phyloP scores from a whole-genome alignment of 1,140 invertebrate genomes.

The Mactra quadrangularis region DNA sequence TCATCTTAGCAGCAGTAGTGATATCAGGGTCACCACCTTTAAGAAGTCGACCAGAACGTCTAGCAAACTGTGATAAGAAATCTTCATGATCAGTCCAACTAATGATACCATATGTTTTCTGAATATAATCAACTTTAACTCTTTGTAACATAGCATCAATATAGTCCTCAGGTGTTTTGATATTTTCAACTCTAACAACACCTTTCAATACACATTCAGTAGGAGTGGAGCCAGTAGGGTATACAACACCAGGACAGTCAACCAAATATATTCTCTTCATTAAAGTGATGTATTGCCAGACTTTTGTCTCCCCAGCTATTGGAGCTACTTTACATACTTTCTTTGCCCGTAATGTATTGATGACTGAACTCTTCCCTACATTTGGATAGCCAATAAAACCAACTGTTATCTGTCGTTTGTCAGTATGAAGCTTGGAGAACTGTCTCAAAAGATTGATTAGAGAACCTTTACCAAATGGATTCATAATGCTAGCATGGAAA shows the following conservation, averaged over 20 bases:
- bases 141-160: conserved; percentile 93
- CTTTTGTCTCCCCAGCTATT: conserved; percentile 99
- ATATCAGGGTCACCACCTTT: conserved; percentile 99
- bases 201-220: conserved; percentile 97
- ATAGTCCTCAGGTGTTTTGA: conserved; percentile 97
- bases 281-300: conserved; percentile 99
- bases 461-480: conserved; percentile 99
- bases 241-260: conserved; percentile 99
- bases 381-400: conserved; percentile 99
- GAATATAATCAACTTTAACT: conserved; percentile 95
- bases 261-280: conserved; percentile 99
- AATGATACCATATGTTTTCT: conserved; percentile 95
- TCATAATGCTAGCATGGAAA: conserved; percentile 98
- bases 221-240: conserved; percentile 94
- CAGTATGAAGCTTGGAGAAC: conserved; percentile 96
- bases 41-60: conserved; percentile 93
- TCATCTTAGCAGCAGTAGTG: conserved; percentile 94
- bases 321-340: conserved; percentile 97
- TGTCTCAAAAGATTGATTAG: conserved; percentile 98
- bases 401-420: conserved; percentile 99
- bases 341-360: conserved; percentile 93
- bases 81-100: conserved; percentile 92
- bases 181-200: conserved; percentile 93
- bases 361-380: conserved; percentile 99
- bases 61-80: conserved; percentile 96